These are phyloP conservation scores for Synanthedon formicaeformis DNA, from an alignment of 2,888 invertebrate species.

Conservation along the genomic window DNA sequence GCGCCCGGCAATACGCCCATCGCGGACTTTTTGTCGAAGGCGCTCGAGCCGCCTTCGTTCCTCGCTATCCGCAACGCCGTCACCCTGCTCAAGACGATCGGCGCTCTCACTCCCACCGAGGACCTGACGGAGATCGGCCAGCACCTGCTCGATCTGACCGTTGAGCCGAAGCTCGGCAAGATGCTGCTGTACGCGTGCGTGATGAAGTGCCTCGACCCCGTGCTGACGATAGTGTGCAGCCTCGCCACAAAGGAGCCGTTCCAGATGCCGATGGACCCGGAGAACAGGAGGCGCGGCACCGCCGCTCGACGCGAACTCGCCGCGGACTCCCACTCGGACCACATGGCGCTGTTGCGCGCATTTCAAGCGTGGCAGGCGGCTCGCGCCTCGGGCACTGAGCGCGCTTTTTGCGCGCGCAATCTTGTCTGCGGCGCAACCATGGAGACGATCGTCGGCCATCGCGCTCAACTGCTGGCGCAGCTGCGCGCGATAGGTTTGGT, in stretches of 20 bases:
- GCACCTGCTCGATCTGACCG: slow-evolving; percentile 89
- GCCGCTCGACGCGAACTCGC: slow-evolving; percentile 77
- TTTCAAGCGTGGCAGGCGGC: slow-evolving; percentile 80
- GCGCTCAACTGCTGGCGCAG: slow-evolving; percentile 86
- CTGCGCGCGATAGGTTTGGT: slow-evolving; percentile 82
- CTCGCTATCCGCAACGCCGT: slow-evolving; percentile 81
- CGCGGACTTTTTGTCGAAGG: slow-evolving; percentile 83
- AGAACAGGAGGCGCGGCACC: slow-evolving; percentile 74
- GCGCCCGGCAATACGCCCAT: slow-evolving; percentile 82
- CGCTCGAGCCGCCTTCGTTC: slow-evolving; percentile 88
- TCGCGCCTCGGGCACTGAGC: slow-evolving; percentile 73
- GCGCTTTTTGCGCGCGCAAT: slow-evolving; percentile 79
- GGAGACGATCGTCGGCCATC: slow-evolving; percentile 89
- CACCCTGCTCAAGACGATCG: slow-evolving; percentile 78
- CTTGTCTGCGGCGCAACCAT: slow-evolving; percentile 85
- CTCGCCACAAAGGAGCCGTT: slow-evolving; percentile 85
- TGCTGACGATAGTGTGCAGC: slow-evolving; percentile 90
- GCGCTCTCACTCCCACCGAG: slow-evolving; percentile 87
- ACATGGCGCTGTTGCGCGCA: slow-evolving; percentile 84
- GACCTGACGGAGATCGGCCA: slow-evolving; percentile 89
- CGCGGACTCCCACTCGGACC: slow-evolving; percentile 86
- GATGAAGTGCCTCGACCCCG: slow-evolving; percentile 92
- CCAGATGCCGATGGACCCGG: slow-evolving; percentile 78
- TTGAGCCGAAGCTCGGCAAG: slow-evolving; percentile 93
- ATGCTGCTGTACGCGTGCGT: slow-evolving; percentile 91